Base-by-base conservation (phyloP, 2,113 vertebrate genomes). In the Labeo catla region DNA sequence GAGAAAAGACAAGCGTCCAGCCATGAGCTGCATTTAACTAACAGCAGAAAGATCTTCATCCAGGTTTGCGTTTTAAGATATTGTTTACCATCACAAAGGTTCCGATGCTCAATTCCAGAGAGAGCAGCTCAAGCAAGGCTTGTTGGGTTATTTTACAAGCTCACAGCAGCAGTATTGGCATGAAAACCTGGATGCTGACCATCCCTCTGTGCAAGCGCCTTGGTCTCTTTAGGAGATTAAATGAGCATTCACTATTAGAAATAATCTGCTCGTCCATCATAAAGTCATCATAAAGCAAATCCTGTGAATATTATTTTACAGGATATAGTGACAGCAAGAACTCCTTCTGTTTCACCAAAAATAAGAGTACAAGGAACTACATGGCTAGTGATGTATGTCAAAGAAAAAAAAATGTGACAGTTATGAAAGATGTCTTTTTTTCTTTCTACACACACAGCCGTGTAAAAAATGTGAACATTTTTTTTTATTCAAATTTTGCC, bases 171-270 rank as follows among this genome's bases (percentile, higher is more conserved):
- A 81, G 39, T 61, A 63, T 81, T 19, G 63, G 13, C 61, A 68
- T 16, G 45, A 82, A 68, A 43, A 81, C 11, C 19, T 47, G 78
- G 39, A 81, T 28, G 78, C 36, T 61, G 77, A 45, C 77, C 57
- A 0, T 81, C 11, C 57, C 21, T 63, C 57, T 23, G 39, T 63
- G n/a, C n/a, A 65, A 63, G 78, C 19, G n/a, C 57, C 76, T 81
- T 81, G 78, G 28, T 63, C 21, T 47, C 57, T 61, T 81, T 47
- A 81, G 39, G 39, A 81, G 78, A 81, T 81, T 45, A 63, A 81
- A 81, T 63, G 9, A 45, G 21, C 78, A 81, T 63, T 28, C 57
- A 28, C 78, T 65, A 28, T 47, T 15, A 63, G 19, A 81, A 81
- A 81, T 81, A 81, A 63, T 63, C 57, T 47, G 39, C 21, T 63